Evolutionary conservation across 1,140 invertebrate genomes (phyloP).

Genomic region (Zaprionus africanus): DNA sequence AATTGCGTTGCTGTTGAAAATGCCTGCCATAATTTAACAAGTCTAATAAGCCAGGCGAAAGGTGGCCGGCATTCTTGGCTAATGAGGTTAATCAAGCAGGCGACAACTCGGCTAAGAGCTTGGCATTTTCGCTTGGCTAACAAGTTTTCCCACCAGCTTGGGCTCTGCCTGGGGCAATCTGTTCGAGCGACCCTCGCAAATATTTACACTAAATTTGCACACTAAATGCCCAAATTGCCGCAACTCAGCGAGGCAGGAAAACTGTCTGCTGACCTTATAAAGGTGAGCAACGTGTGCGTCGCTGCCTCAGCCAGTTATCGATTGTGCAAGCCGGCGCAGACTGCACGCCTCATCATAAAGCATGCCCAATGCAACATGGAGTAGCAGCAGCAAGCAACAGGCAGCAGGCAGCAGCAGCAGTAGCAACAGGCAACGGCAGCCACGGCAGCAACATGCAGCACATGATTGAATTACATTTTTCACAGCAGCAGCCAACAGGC

Average conservation of each 20-base stretch:
- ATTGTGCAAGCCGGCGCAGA: slow-evolving; percentile 65
- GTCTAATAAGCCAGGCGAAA: slow-evolving; percentile 70
- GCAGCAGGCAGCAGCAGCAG: slow-evolving; percentile 1
- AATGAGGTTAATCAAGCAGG: slow-evolving; percentile 60
- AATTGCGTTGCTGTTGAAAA: slow-evolving; percentile 38
- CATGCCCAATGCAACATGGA: slow-evolving; percentile 37
- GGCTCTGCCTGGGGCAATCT: slow-evolving; percentile 26
- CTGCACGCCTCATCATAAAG: slow-evolving; percentile 62
- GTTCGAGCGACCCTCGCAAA: slow-evolving; percentile 27
- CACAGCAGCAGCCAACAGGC: slow-evolving; percentile 43
- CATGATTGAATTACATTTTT: slow-evolving; percentile 83
- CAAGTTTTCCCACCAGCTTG: slow-evolving; percentile 7
- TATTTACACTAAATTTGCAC: slow-evolving; percentile 39
- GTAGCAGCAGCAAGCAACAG: slow-evolving; percentile 16
- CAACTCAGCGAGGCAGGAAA: slow-evolving; percentile 22
- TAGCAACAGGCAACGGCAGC: slow-evolving; percentile 5
- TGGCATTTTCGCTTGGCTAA: slow-evolving; percentile 18
- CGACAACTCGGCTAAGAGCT: slow-evolving; percentile 24
- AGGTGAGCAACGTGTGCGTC: slow-evolving; percentile 80
- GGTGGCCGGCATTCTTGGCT: slow-evolving; percentile 56
- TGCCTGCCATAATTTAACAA: slow-evolving; percentile 73
- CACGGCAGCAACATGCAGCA: slow-evolving; percentile 28
- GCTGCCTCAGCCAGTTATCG: slow-evolving; percentile 25
- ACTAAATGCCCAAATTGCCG: slow-evolving; percentile 23
- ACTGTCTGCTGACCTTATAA: slow-evolving; percentile 70